These are phyloP conservation scores for Callosobruchus maculatus DNA, from an alignment of 2,888 invertebrate genomes.

Conservation along the genomic window DNA sequence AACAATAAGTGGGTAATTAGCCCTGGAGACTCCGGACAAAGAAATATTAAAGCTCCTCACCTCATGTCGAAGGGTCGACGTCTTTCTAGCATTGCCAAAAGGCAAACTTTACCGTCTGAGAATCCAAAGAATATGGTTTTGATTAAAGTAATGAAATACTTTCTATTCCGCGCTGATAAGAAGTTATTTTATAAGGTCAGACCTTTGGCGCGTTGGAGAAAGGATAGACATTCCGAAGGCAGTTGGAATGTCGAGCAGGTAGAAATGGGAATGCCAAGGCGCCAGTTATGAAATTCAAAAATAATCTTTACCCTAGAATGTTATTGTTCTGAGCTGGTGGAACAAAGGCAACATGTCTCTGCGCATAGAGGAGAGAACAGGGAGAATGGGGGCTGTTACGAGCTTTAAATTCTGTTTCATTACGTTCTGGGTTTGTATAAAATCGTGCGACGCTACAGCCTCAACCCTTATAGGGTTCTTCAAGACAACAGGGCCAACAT, in stretches of 20 bases:
- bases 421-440: background rate
- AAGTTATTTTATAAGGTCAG: slow-evolving; percentile 13
- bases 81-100: background rate
- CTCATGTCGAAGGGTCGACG: background rate
- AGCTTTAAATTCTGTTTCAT: slow-evolving; percentile 13
- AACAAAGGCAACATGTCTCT: slow-evolving; percentile 24
- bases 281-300: slow-evolving; percentile 26
- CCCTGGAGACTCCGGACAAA: no score
- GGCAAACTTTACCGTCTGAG: background rate
- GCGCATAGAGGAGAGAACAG: slow-evolving; percentile 3
- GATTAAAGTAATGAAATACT: slow-evolving; percentile 28
- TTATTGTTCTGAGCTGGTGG: slow-evolving; percentile 22
- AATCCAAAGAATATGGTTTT: background rate
- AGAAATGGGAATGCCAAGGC: slow-evolving; percentile 26
- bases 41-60: no score
- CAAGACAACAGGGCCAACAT: background rate
- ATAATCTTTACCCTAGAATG: slow-evolving; percentile 25
- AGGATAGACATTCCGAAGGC: slow-evolving; percentile 17
- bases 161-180: slow-evolving; percentile 24
- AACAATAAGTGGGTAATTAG: no score
- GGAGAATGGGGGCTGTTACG: slow-evolving; percentile 10
- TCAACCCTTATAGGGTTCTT: background rate
- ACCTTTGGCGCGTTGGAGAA: slow-evolving; percentile 23
- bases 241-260: slow-evolving; percentile 29
- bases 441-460: background rate